Evolutionary conservation across 2,888 invertebrate genomes (phyloP).

Genomic region (Halocaridina rubra): DNA sequence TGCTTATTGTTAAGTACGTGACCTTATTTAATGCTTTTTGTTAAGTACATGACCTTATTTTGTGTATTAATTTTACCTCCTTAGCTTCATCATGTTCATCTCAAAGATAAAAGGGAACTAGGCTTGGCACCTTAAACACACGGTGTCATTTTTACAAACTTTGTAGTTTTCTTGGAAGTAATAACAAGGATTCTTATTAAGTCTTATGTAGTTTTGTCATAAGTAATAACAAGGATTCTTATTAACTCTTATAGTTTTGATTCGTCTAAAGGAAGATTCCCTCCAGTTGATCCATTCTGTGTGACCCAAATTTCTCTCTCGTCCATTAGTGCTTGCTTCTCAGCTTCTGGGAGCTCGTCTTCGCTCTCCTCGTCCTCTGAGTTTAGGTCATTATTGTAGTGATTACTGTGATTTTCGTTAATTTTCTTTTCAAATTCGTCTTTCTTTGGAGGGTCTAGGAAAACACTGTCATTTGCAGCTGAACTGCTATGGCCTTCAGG

Average conservation of each 20-base stretch:
- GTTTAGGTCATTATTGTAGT: background rate
- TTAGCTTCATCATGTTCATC: too few species aligned
- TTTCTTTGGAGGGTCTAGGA: slow-evolving; percentile 11
- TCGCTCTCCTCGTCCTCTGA: background rate
- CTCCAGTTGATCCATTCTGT: slow-evolving; percentile 26
- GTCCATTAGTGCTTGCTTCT: slow-evolving; percentile 17
- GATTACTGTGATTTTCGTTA: background rate
- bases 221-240: too few species aligned
- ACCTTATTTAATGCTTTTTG: too few species aligned
- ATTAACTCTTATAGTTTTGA: slow-evolving; percentile 3
- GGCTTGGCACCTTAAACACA: too few species aligned
- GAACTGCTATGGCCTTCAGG: slow-evolving; percentile 57
- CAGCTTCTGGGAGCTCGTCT: background rate
- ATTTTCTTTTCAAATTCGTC: background rate
- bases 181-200: too few species aligned
- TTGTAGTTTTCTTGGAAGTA: too few species aligned
- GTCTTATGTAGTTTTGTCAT: too few species aligned
- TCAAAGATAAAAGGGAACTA: too few species aligned
- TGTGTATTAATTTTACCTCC: too few species aligned
- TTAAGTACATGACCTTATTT: too few species aligned
- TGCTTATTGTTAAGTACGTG: too few species aligned
- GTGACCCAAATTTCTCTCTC: slow-evolving; percentile 30
- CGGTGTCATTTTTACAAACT: too few species aligned
- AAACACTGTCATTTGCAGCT: slow-evolving; percentile 42
- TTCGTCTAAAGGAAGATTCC: background rate